A percentile compares a stretch with the other conserved stretches of the same genome.
Conservation (phyloP, 2,113 vertebrate genomes). For the Limanda limanda region DNA sequence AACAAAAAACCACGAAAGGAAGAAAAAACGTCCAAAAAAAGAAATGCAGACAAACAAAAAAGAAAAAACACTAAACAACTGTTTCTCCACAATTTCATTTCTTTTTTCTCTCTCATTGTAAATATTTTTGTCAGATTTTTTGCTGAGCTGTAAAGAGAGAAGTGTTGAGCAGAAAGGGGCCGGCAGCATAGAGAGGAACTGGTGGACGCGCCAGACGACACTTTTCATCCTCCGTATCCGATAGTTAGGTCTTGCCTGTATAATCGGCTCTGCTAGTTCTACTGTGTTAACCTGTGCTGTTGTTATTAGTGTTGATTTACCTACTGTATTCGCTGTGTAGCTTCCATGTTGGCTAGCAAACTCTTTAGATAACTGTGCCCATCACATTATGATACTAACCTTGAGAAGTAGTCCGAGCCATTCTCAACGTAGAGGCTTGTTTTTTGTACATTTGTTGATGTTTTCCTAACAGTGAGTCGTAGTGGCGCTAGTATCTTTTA, state of each 20-base stretch:
- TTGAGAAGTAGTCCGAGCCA: slow-evolving; percentile 59
- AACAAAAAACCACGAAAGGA: slow-evolving; percentile 55
- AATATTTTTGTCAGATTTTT: slow-evolving; percentile 86
- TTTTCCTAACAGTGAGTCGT: slow-evolving; percentile 42
- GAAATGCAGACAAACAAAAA: slow-evolving; percentile 76
- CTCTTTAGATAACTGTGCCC: slow-evolving; percentile 70
- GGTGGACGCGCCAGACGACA: slow-evolving; percentile 71
- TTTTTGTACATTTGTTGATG: slow-evolving; percentile 74
- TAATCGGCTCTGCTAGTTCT: slow-evolving; percentile 71
- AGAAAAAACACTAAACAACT: slow-evolving; percentile 77
- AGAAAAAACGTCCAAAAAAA: slow-evolving; percentile 59
- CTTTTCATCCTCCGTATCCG: slow-evolving; percentile 53
- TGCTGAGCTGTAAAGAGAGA: slow-evolving; percentile 84
- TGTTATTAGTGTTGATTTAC: slow-evolving; percentile 77
- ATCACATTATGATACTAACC: slow-evolving; percentile 58
- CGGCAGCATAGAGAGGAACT: slow-evolving; percentile 84
- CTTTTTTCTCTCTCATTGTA: slow-evolving; percentile 86
- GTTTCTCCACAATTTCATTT: slow-evolving; percentile 84
- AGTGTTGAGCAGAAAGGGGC: slow-evolving; percentile 83
- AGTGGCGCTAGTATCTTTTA: slow-evolving; percentile 70
- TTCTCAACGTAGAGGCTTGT: slow-evolving; percentile 58
- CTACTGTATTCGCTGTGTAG: slow-evolving; percentile 77
- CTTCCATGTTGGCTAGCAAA: slow-evolving; percentile 63
- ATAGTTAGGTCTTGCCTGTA: slow-evolving; percentile 73
- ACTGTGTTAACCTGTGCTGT: slow-evolving; percentile 76